Conservation (phyloP, 1,140 invertebrate species). For the Vanessa tameamea region DNA sequence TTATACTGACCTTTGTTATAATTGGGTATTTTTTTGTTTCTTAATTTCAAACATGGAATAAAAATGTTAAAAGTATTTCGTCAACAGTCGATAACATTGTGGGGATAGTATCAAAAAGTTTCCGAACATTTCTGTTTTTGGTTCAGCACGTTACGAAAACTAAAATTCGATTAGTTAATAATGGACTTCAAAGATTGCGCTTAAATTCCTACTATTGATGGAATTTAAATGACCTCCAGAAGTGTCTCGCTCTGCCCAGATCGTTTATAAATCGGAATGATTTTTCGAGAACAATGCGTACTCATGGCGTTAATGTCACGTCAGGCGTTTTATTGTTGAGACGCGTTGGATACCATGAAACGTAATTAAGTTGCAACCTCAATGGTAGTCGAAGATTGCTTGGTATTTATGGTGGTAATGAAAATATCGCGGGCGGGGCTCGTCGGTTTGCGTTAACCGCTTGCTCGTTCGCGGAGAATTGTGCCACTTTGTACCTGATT, state of each 20-base stretch:
- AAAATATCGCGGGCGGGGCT: slow-evolving; percentile 53
- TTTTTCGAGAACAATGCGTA: slow-evolving; percentile 44
- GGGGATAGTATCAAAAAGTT: no score
- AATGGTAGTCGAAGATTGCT: slow-evolving; percentile 51
- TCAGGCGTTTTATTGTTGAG: slow-evolving; percentile 39
- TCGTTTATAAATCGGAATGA: slow-evolving; percentile 9
- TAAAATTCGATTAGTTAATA: neutral
- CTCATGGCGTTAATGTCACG: slow-evolving; percentile 46
- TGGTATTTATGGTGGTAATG: slow-evolving; percentile 59
- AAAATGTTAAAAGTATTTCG: no score
- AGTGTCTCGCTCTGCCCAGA: neutral
- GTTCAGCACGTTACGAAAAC: neutral
- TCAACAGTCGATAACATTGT: no score
- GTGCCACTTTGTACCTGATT: slow-evolving; percentile 43
- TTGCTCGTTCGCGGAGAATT: slow-evolving; percentile 35
- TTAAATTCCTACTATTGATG: neutral
- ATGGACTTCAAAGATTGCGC: neutral
- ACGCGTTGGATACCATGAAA: slow-evolving; percentile 41
- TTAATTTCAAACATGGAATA: no score
- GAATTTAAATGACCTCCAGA: slow-evolving; percentile 1
- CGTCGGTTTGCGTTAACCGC: slow-evolving; percentile 43
- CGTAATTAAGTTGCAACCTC: slow-evolving; percentile 61
- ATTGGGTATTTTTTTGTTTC: no score
- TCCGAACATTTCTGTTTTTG: neutral
- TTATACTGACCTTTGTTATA: neutral